Base-by-base conservation (phyloP, 2,113 vertebrate genomes). In the Pyrgilauda ruficollis region DNA sequence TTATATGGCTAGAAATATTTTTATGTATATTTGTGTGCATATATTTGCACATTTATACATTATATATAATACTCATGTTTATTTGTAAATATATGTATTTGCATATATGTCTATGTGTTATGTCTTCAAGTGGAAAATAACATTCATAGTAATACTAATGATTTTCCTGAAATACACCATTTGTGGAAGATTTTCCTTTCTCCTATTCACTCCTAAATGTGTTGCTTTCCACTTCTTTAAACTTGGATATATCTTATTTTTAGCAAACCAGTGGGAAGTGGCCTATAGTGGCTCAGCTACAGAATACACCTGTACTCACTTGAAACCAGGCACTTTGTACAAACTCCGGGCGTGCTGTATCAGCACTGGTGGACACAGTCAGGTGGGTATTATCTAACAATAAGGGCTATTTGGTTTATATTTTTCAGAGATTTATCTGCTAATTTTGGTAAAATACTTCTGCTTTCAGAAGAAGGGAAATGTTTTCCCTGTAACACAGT, bases 341-440 rank as follows among this genome's bases (percentile, higher is more conserved):
- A 98, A 98, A 85, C 98, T 99, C 83, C 98, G 99, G 50, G 98
- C 99, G 33, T 99, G 99, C 97, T 99, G 98, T 97, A 99, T 99
- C 98, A 99, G 99, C 97, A 99, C 99, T 43, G 99, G 99, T 11
- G 99, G 99, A 52, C 99, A 99, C 97, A 99, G 99, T 95, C 99
- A 98, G 98, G 99, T 99, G 82, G 43, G 97, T 92, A 4, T 27
- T 44, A 10, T 3, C 88, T 64, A 24, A 37, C 27, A 44, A 0
- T 10, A 50, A 84, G 6, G 26, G n/a, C 37, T 69, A 0, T 5
- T 21, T 0, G 16, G 1, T 81, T 82, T 44, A 6, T 56, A 12
- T 75, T 84, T 77, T 58, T 70, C 17, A 24, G 53, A 52, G 18
- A 31, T 43, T 72, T 83, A n/a, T 44, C 39, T 84, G 8, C 62